Evolutionary conservation across 2,888 invertebrate genomes (phyloP).

Genomic region (Phorcus lineatus): DNA sequence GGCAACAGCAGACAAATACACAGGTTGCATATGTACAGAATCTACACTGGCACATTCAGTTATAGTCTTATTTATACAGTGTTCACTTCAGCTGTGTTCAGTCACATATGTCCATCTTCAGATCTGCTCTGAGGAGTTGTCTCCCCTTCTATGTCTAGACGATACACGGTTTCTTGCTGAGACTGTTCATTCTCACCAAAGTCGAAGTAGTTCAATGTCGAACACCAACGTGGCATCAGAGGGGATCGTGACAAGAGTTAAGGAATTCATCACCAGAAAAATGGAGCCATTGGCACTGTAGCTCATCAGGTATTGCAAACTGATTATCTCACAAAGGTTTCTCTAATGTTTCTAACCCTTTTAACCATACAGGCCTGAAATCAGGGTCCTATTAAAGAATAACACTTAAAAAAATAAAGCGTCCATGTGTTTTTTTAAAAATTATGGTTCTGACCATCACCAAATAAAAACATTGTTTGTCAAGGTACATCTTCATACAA

Average conservation of each 20-base stretch:
- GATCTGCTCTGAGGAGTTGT: background rate
- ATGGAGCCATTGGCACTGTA: no score
- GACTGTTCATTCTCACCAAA: conserved; percentile 76
- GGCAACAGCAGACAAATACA: background rate
- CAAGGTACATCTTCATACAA: no score
- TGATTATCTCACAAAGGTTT: no score
- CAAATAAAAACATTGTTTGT: no score
- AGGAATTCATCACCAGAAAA: no score
- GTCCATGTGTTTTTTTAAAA: no score
- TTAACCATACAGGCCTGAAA: no score
- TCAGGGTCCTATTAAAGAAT: no score
- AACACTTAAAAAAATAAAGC: no score
- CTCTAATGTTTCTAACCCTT: no score
- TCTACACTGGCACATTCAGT: conserved; percentile 8
- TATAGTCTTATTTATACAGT: background rate
- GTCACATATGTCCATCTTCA: background rate
- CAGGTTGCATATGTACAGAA: background rate
- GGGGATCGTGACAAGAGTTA: conserved; percentile 81
- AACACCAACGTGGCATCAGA: conserved; percentile 95
- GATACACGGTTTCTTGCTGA: background rate
- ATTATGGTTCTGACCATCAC: no score
- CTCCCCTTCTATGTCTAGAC: background rate
- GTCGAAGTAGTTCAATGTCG: conserved; percentile 94
- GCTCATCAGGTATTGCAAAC: no score
- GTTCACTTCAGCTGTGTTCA: background rate